These are phyloP conservation scores for Anarsia innoxiella DNA, from an alignment of 2,888 invertebrate species.

Conservation along the genomic window DNA sequence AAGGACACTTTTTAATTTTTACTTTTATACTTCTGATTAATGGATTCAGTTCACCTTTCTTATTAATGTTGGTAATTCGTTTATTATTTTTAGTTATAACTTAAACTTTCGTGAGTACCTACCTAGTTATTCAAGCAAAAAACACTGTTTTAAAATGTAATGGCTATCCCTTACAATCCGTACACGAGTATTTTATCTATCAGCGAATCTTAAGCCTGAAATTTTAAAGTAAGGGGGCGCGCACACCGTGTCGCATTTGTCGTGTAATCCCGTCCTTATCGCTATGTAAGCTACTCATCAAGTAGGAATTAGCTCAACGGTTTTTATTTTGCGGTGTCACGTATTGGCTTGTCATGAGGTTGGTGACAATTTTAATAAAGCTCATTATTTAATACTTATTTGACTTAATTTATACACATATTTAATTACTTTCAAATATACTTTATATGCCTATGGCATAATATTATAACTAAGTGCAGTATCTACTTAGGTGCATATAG, in stretches of 20 bases:
- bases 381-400: too few species aligned
- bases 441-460: too few species aligned
- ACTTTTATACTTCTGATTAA: constrained; percentile 40
- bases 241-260: constrained; percentile 23
- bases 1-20: constrained; percentile 32
- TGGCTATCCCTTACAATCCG: constrained; percentile 3
- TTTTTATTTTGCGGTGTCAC: constrained; percentile 21
- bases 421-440: too few species aligned
- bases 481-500: too few species aligned
- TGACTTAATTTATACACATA: too few species aligned
- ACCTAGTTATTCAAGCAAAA: too few species aligned
- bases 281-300: constrained; percentile 60
- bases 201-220: constrained; percentile 32
- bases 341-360: not conserved
- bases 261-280: constrained; percentile 48
- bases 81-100: too few species aligned
- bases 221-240: constrained; percentile 52
- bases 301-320: constrained; percentile 32
- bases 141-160: not conserved
- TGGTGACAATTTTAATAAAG: too few species aligned
- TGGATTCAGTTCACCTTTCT: constrained; percentile 35
- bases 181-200: constrained; percentile 13
- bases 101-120: too few species aligned
- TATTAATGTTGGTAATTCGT: constrained; percentile 43
- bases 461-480: too few species aligned